phyloP scores from a whole-genome alignment of 2,797 vertebrate species.

The Platalea minor region DNA sequence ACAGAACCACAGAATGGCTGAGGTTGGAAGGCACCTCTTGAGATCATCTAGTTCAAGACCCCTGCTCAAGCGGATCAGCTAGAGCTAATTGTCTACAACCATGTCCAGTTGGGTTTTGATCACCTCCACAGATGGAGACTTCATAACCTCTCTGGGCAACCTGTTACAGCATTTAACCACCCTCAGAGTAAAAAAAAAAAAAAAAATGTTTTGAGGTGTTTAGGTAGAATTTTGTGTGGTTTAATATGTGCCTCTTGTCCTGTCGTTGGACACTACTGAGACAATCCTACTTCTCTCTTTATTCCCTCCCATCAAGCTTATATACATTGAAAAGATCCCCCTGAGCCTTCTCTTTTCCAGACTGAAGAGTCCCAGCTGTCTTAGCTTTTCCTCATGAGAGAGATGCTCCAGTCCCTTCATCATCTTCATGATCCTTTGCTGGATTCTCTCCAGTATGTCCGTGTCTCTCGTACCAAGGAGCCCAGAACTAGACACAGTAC shows the following conservation, averaged over 20 bases:
- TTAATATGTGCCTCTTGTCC: background rate
- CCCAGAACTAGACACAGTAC: background rate
- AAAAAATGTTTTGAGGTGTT: background rate
- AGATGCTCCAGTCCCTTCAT: background rate
- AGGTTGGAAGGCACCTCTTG: background rate
- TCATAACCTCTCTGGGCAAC: background rate
- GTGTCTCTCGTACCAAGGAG: background rate
- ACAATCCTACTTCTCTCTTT: background rate
- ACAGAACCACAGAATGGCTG: background rate
- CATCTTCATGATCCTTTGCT: background rate
- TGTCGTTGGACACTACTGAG: background rate
- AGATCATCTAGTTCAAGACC: background rate
- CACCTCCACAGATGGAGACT: background rate
- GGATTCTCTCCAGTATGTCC: background rate
- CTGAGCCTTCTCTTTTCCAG: background rate
- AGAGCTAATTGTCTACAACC: background rate
- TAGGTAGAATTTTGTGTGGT: background rate
- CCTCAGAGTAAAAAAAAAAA: background rate
- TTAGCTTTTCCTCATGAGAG: background rate
- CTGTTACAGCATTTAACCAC: background rate
- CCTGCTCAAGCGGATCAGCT: background rate
- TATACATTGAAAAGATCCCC: background rate
- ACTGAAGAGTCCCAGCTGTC: background rate
- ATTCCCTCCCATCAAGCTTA: background rate
- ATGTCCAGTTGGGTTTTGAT: background rate